Evolutionary conservation across 2,113 vertebrate genomes (phyloP).

Genomic region (Mixornis gularis): DNA sequence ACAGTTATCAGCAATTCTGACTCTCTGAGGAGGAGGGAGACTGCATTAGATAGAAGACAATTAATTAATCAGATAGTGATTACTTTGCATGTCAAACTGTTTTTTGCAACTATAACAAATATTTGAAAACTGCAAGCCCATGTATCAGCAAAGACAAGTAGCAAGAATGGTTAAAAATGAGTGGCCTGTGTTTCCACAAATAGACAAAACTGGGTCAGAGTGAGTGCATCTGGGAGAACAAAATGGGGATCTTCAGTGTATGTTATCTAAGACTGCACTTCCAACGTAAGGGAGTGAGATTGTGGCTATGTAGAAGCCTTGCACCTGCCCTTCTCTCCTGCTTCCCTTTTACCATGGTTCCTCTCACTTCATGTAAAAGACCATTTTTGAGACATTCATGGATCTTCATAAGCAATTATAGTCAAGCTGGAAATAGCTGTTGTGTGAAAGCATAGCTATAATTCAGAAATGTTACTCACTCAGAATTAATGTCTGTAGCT

Average conservation of each 20-base stretch:
- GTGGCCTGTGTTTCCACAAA: neutral
- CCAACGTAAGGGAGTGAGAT: neutral
- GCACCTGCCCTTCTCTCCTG: neutral
- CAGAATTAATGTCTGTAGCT: neutral
- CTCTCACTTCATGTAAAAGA: fast-evolving
- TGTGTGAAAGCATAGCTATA: neutral
- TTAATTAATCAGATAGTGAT: neutral
- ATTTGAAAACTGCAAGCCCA: neutral
- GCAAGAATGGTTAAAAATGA: neutral
- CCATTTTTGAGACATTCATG: neutral
- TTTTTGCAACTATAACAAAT: neutral
- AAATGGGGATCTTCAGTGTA: neutral
- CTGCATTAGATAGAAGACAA: neutral
- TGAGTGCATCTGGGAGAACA: neutral
- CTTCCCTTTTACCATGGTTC: neutral
- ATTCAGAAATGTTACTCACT: neutral
- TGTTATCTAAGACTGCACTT: neutral
- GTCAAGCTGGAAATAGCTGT: neutral
- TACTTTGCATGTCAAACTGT: neutral
- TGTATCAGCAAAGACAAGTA: neutral
- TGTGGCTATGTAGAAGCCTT: neutral
- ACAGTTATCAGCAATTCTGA: neutral
- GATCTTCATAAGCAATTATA: neutral
- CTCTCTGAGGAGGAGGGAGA: neutral
- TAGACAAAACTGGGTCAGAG: neutral